Conservation (phyloP, 2,888 invertebrate genomes). For the Nephrotoma guestfalica region DNA sequence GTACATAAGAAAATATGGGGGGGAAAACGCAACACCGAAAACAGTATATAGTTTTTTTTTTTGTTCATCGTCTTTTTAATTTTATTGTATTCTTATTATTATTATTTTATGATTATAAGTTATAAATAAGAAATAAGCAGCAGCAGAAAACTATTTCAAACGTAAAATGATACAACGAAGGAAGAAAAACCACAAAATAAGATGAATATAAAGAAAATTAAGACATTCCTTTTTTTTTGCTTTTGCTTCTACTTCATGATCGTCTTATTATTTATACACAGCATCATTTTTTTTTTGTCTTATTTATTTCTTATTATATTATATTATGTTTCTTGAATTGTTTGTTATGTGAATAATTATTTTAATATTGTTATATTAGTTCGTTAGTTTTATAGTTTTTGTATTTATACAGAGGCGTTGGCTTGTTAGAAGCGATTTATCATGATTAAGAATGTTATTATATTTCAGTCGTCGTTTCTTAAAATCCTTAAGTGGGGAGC, state of each 20-base stretch:
- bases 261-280: not conserved
- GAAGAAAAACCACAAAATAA: not conserved
- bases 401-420: not conserved
- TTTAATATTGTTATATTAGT: not conserved
- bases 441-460: not conserved
- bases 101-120: not conserved
- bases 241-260: not conserved
- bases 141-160: not conserved
- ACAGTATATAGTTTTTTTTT: not conserved
- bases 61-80: not conserved
- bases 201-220: not conserved
- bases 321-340: not conserved
- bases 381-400: not conserved
- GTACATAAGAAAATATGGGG: not conserved
- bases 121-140: not conserved
- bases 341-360: not conserved
- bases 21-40: not conserved
- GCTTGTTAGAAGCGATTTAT: not conserved
- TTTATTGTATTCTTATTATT: not conserved
- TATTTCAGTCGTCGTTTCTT: not conserved
- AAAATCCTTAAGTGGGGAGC: not conserved
- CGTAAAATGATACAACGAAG: not conserved
- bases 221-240: not conserved
- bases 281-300: not conserved
- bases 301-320: not conserved